Conservation (phyloP, 2,113 vertebrate genomes). For the Acrocephalus kingi region DNA sequence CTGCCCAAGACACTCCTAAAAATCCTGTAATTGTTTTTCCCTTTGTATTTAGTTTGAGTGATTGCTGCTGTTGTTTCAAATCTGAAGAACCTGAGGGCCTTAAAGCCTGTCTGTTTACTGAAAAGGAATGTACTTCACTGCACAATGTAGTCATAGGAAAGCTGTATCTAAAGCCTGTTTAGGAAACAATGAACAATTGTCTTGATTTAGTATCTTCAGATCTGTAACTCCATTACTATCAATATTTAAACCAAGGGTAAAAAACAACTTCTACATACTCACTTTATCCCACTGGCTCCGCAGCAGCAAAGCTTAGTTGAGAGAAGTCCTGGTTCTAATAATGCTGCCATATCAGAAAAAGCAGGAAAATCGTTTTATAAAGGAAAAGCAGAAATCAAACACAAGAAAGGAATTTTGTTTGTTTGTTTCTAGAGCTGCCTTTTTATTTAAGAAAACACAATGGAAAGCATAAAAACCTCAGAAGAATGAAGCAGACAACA, state of each 20-base stretch:
- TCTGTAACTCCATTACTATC: background rate
- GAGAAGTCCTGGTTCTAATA: slow-evolving; percentile 1
- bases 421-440: slow-evolving; percentile 28
- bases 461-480: slow-evolving; percentile 26
- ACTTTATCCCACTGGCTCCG: background rate
- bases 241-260: background rate
- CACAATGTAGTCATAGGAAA: background rate
- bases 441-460: slow-evolving; percentile 59
- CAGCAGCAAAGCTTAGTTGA: background rate
- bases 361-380: background rate
- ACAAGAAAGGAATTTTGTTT: slow-evolving; percentile 61
- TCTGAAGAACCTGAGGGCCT: background rate
- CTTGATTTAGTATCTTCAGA: background rate
- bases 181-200: background rate
- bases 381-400: slow-evolving; percentile 4
- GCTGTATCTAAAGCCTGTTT: background rate
- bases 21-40: background rate
- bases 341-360: background rate
- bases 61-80: background rate
- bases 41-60: background rate
- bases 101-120: background rate
- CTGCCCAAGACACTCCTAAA: background rate
- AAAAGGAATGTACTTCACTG: background rate
- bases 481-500: slow-evolving; percentile 23
- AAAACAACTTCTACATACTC: background rate